phyloP scores from a whole-genome alignment of 2,113 vertebrate genomes.

The Meleagris gallopavo region DNA sequence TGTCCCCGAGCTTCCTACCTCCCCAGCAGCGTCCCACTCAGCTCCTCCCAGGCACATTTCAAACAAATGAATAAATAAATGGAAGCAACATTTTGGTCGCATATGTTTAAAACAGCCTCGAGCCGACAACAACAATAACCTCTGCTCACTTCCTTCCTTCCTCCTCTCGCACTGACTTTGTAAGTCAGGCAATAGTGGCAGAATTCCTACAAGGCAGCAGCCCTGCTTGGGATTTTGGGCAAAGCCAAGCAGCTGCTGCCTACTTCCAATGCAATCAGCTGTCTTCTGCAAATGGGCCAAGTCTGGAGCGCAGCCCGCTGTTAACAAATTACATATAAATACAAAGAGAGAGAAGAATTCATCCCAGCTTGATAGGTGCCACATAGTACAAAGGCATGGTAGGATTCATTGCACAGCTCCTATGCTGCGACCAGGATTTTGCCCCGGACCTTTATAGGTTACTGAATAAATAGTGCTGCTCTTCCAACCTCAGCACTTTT shows the following conservation, averaged over 20 bases:
- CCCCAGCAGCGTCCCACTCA: background rate
- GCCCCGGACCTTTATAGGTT: background rate
- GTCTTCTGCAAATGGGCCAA: background rate
- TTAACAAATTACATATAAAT: background rate
- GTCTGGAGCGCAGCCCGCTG: background rate
- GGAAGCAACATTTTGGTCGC: background rate
- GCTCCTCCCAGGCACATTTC: background rate
- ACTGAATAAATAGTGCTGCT: background rate
- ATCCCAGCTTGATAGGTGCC: no score
- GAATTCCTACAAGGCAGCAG: conserved; percentile 40
- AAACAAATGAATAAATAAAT: background rate
- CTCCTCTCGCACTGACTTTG: conserved; percentile 21
- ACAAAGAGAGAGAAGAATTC: background rate
- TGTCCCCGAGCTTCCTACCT: background rate
- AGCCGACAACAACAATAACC: conserved; percentile 64
- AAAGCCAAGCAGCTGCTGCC: background rate
- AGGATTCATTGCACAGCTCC: background rate
- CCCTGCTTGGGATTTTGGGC: background rate
- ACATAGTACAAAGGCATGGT: no score
- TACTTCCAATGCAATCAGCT: background rate
- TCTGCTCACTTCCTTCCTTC: conserved; percentile 57
- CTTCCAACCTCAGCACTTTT: conserved; percentile 23
- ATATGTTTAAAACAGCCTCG: conserved; percentile 14
- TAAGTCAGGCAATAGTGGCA: conserved; percentile 18
- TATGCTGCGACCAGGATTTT: background rate